Evolutionary conservation across 1,140 invertebrate genomes (phyloP).

Genomic region (Heliconius eleuchia): DNA sequence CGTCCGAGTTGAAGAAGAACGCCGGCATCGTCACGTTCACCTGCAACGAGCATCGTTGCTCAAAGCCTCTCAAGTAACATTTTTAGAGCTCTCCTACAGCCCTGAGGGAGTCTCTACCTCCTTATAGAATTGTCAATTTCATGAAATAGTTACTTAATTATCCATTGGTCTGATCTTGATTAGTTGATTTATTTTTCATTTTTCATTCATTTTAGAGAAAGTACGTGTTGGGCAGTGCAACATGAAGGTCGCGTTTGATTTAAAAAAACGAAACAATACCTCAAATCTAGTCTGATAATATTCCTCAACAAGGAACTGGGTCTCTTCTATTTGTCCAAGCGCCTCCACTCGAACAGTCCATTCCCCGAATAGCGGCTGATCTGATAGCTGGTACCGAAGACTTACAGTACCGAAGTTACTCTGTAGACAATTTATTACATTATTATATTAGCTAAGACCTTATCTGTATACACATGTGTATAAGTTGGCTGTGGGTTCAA

Average conservation of each 20-base stretch:
- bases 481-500: too few relatives aligned
- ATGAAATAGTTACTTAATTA: too few relatives aligned
- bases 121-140: too few relatives aligned
- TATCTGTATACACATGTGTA: too few relatives aligned
- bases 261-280: conserved; percentile 62
- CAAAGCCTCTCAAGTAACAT: too few relatives aligned
- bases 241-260: too few relatives aligned
- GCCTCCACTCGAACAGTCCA: conserved; percentile 95
- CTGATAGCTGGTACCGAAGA: conserved; percentile 93
- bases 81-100: too few relatives aligned
- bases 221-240: too few relatives aligned
- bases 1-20: conserved; percentile 94
- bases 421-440: conserved; percentile 63
- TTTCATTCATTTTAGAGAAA: background rate
- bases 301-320: conserved; percentile 94
- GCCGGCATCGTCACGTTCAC: conserved; percentile 98
- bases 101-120: too few relatives aligned
- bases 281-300: conserved; percentile 96
- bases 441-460: background rate
- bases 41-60: conserved; percentile 36
- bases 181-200: too few relatives aligned
- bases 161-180: too few relatives aligned
- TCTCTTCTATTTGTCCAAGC: conserved; percentile 92
- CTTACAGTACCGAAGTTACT: conserved; percentile 95
- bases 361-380: conserved; percentile 95